These are phyloP conservation scores for Caranx melampygus DNA, from an alignment of 2,113 vertebrate genomes.

Conservation along the genomic window DNA sequence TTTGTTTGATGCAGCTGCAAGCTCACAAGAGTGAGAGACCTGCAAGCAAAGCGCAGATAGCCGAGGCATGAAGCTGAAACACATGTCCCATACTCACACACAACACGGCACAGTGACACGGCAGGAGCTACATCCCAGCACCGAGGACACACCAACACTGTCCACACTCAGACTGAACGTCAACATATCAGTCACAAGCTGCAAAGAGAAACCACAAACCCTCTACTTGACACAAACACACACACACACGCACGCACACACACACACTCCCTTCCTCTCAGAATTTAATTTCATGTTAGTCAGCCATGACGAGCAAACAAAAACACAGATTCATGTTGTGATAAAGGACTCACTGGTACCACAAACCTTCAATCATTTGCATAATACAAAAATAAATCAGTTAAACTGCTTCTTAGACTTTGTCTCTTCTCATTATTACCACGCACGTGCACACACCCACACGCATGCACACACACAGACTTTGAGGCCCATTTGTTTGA, in stretches of 20 bases:
- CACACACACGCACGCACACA: background rate
- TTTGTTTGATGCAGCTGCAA: conserved; percentile 78
- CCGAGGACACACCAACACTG: conserved; percentile 13
- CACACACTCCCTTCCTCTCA: background rate
- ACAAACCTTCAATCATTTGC: conserved; percentile 30
- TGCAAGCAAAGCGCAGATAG: conserved; percentile 66
- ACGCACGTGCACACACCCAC: background rate
- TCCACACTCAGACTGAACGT: conserved; percentile 10
- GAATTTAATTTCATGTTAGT: conserved; percentile 34
- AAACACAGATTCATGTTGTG: conserved; percentile 66
- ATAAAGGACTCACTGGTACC: conserved; percentile 7
- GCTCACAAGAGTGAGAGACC: conserved; percentile 28
- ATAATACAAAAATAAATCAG: conserved; percentile 29
- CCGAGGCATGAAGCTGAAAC: conserved; percentile 26
- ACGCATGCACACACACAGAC: background rate
- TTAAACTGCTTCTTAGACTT: background rate
- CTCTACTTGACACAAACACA: background rate
- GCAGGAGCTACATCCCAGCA: conserved; percentile 33
- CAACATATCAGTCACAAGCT: conserved; percentile 1
- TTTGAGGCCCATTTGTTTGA: too few species aligned
- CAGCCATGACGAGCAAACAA: conserved; percentile 51
- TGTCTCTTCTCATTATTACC: background rate
- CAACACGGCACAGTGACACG: conserved; percentile 17
- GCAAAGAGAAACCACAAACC: conserved; percentile 38
- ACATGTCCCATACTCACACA: conserved; percentile 72